Evolutionary conservation across 2,113 vertebrate species (phyloP).

Genomic region (Crotophaga sulcirostris): DNA sequence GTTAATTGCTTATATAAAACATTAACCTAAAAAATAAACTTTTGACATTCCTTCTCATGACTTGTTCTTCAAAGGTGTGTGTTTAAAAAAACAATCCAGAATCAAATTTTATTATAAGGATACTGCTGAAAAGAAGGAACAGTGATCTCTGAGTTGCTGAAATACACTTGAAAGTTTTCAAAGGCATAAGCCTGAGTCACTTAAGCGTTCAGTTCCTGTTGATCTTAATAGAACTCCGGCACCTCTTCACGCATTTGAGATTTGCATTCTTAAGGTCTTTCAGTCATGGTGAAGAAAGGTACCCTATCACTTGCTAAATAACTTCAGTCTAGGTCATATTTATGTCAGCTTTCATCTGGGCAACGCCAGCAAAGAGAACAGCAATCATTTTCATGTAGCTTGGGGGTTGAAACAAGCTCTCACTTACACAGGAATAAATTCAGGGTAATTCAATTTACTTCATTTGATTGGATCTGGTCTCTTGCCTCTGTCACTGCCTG

Average conservation of each 20-base stretch:
- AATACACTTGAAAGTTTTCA: not conserved
- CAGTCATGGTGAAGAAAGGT: not conserved
- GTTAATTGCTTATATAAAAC: not conserved
- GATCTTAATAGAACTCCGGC: not conserved
- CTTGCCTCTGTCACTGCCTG: not conserved
- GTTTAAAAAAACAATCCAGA: not conserved
- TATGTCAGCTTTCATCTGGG: constrained; percentile 39
- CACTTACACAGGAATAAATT: constrained; percentile 52
- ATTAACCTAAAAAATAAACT: not conserved
- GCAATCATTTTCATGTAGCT: constrained; percentile 44
- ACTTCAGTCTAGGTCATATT: constrained; percentile 25
- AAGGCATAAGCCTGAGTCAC: not conserved
- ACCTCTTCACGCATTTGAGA: not conserved
- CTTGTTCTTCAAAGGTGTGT: not conserved
- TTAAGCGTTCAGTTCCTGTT: not conserved
- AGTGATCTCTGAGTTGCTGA: not conserved
- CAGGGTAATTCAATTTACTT: constrained; percentile 48
- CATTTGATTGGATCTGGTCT: constrained; percentile 42
- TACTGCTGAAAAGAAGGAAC: not conserved
- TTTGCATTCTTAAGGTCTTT: not conserved
- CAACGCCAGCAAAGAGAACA: constrained; percentile 7
- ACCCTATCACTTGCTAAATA: constrained; percentile 3
- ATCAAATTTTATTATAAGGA: not conserved
- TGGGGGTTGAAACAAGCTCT: constrained; percentile 41
- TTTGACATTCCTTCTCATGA: not conserved